phyloP scores from a whole-genome alignment of 2,888 invertebrate genomes.

The Chaitophorus viminalis region DNA sequence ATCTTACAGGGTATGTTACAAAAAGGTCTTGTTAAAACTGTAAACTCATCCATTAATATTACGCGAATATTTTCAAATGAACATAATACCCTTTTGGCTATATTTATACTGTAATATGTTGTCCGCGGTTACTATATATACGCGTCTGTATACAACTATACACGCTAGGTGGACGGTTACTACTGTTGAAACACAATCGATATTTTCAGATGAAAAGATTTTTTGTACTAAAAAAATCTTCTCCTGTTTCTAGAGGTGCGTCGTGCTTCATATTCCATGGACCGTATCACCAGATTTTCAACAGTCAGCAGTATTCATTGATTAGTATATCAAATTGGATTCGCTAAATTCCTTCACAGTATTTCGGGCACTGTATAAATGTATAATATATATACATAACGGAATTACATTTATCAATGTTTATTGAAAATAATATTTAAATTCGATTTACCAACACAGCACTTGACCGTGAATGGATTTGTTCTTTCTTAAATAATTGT shows the following conservation, averaged over 20 bases:
- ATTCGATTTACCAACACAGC: neutral
- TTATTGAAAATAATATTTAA: neutral
- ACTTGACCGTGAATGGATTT: neutral
- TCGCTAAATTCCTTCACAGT: neutral
- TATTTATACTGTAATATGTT: too few relatives aligned
- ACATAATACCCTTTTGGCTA: too few relatives aligned
- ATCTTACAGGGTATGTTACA: neutral
- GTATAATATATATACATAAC: too few relatives aligned
- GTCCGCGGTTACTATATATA: neutral
- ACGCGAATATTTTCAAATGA: neutral
- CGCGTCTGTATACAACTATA: too few relatives aligned
- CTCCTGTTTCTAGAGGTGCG: neutral
- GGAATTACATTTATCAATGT: too few relatives aligned
- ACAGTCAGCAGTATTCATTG: neutral
- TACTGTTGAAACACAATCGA: neutral
- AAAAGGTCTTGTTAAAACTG: neutral
- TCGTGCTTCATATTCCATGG: neutral
- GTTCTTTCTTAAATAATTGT: neutral
- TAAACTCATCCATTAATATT: neutral
- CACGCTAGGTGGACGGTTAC: neutral
- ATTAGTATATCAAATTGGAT: slow-evolving; percentile 1
- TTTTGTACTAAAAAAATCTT: neutral
- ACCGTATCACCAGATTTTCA: neutral
- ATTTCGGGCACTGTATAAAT: neutral
- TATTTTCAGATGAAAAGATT: neutral